Evolutionary conservation across 2,113 vertebrate species (phyloP).

Genomic region (Piprites chloris): DNA sequence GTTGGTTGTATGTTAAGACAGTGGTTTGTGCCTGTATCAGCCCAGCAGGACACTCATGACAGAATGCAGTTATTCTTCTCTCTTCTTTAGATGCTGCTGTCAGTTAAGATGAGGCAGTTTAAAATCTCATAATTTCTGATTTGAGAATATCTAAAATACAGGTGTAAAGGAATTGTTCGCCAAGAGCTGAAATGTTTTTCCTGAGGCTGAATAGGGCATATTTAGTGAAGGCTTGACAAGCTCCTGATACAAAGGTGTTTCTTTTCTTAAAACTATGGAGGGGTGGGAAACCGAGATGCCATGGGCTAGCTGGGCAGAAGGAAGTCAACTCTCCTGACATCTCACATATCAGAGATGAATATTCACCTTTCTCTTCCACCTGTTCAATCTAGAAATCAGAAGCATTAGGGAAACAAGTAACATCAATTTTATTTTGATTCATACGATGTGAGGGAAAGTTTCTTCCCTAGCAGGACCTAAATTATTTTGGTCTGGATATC

Average conservation of each 20-base stretch:
- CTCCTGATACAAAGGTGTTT: background rate
- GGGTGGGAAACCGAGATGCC: accelerated
- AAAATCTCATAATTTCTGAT: background rate
- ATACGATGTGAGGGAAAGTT: background rate
- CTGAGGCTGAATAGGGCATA: accelerated
- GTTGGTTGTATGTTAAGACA: background rate
- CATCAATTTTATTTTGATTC: background rate
- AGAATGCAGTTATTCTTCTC: background rate
- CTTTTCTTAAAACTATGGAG: background rate
- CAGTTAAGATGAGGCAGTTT: background rate
- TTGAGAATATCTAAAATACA: background rate
- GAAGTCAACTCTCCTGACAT: accelerated
- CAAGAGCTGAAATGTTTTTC: background rate
- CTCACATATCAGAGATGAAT: background rate
- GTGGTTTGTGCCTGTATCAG: background rate
- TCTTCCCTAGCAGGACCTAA: background rate
- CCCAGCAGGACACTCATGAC: background rate
- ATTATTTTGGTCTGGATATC: background rate
- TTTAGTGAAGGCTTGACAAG: background rate
- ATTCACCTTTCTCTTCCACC: background rate
- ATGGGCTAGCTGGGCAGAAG: background rate
- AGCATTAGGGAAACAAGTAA: background rate
- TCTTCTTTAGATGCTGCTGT: background rate
- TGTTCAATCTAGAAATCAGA: background rate
- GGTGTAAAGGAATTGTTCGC: background rate